These are phyloP conservation scores for Plectrocnemia conspersa DNA, from an alignment of 1,140 invertebrate genomes.

Conservation along the genomic window DNA sequence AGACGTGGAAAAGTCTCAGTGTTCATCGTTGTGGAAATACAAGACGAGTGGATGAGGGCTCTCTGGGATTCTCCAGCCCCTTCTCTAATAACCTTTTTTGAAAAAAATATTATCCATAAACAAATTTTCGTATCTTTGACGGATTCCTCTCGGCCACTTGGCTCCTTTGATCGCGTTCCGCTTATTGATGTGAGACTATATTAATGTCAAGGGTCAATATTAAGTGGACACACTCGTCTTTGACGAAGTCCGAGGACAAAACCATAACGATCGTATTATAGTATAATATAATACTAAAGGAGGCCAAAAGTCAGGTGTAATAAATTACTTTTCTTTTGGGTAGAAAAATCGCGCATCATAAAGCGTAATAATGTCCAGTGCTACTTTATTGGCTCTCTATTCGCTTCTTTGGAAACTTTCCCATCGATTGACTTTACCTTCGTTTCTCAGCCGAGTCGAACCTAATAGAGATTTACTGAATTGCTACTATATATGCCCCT, in stretches of 20 bases:
- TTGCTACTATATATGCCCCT: not conserved
- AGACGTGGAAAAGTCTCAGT: too few species aligned
- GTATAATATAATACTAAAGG: not conserved
- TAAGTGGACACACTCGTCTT: constrained; percentile 8
- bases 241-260: constrained; percentile 11
- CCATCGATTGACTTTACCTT: constrained; percentile 22
- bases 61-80: not conserved
- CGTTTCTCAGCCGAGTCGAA: not conserved
- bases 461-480: constrained; percentile 22
- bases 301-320: too few species aligned
- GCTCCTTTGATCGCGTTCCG: constrained; percentile 9
- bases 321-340: too few species aligned
- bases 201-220: constrained; percentile 8
- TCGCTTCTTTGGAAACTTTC: constrained; percentile 21
- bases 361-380: constrained; percentile 30
- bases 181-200: too few species aligned
- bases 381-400: constrained; percentile 24
- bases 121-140: constrained; percentile 15
- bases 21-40: too few species aligned
- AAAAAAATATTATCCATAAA: constrained; percentile 12
- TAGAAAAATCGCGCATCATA: constrained; percentile 26
- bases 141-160: constrained; percentile 15
- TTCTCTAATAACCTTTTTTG: constrained; percentile 10
- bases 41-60: not conserved
- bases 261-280: not conserved